phyloP scores from a whole-genome alignment of 2,888 invertebrate genomes.

The Hyppa rectilinea region DNA sequence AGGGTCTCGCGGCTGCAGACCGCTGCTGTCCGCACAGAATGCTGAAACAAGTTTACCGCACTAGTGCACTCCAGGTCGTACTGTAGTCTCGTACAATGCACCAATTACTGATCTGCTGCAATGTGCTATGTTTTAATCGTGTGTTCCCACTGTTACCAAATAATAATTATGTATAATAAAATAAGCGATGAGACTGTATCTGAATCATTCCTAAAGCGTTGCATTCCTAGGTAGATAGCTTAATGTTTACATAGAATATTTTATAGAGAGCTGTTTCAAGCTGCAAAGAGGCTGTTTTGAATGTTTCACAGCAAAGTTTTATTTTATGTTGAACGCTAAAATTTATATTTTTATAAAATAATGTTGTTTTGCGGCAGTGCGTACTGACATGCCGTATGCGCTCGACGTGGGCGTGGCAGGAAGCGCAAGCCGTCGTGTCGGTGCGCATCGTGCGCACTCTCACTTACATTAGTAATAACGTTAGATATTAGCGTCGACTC shows the following conservation, averaged over 20 bases:
- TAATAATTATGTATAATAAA: constrained; percentile 71
- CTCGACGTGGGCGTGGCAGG: background rate
- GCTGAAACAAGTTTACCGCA: constrained; percentile 30
- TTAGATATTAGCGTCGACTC: constrained; percentile 70
- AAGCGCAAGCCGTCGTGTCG: background rate
- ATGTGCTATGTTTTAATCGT: constrained; percentile 54
- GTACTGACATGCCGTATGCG: constrained; percentile 6
- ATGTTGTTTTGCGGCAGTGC: constrained; percentile 30
- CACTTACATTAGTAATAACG: constrained; percentile 26
- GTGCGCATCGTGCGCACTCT: constrained; percentile 7
- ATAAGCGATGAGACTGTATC: constrained; percentile 78
- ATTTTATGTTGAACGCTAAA: constrained; percentile 58
- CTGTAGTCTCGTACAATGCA: constrained; percentile 26
- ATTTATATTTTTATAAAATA: constrained; percentile 63
- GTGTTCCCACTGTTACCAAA: constrained; percentile 76
- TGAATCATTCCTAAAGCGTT: constrained; percentile 73
- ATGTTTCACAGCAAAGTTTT: constrained; percentile 52
- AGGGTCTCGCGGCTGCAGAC: background rate
- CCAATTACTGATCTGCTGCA: constrained; percentile 32
- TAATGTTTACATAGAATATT: constrained; percentile 60
- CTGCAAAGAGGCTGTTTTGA: constrained; percentile 54
- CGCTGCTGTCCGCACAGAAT: constrained; percentile 1
- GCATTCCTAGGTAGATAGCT: constrained; percentile 70
- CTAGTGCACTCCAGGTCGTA: constrained; percentile 32
- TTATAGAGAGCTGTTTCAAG: constrained; percentile 38